These are phyloP conservation scores for Ferdinandea cuprea DNA, from an alignment of 2,888 invertebrate species.

Conservation along the genomic window DNA sequence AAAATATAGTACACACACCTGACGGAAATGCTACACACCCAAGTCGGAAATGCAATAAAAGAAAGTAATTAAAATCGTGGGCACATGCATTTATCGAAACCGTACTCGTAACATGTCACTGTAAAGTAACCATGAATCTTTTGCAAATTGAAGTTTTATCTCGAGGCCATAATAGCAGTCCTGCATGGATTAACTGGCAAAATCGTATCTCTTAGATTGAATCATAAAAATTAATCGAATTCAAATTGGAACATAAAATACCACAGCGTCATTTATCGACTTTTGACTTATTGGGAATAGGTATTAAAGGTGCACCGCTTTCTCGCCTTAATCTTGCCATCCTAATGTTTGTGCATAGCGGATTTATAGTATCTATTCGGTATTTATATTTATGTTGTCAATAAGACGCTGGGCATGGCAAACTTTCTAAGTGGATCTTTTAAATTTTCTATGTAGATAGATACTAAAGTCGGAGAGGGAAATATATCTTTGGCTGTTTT, in stretches of 20 bases:
- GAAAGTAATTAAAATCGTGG: conserved; percentile 43
- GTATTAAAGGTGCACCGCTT: conserved; percentile 4
- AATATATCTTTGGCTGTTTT: too few species aligned
- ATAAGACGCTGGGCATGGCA: too few species aligned
- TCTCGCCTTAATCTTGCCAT: not conserved
- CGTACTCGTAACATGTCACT: conserved; percentile 37
- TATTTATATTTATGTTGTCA: too few species aligned
- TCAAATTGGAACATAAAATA: conserved; percentile 54
- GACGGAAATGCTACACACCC: not conserved
- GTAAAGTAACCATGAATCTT: conserved; percentile 42
- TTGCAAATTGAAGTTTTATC: conserved; percentile 63
- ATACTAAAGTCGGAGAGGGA: too few species aligned
- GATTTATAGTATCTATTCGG: not conserved
- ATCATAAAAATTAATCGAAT: conserved; percentile 67
- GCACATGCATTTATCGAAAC: conserved; percentile 17
- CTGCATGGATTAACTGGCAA: conserved; percentile 17
- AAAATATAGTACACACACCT: too few species aligned
- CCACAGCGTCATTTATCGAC: conserved; percentile 38
- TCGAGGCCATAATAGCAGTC: conserved; percentile 42
- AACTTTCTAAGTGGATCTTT: too few species aligned
- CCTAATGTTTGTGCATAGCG: conserved; percentile 14
- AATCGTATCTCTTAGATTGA: conserved; percentile 53
- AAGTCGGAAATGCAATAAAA: conserved; percentile 6
- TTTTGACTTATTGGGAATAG: conserved; percentile 20
- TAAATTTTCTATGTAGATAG: too few species aligned